phyloP scores from a whole-genome alignment of 2,797 vertebrate species.

The Rhyacichthys aspro region DNA sequence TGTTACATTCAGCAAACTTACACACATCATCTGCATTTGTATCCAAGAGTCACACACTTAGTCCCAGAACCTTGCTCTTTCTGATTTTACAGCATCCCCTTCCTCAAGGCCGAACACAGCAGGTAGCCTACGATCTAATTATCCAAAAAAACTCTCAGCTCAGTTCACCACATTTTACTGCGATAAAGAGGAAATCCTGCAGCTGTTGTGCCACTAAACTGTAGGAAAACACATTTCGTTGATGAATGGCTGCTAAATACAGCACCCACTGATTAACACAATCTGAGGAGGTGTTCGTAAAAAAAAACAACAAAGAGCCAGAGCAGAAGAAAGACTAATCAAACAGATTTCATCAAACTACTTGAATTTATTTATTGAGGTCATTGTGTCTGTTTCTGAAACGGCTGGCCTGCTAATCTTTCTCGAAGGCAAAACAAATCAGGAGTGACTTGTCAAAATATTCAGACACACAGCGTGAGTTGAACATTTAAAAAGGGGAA shows the following conservation, averaged over 20 bases:
- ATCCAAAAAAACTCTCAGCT: constrained; percentile 44
- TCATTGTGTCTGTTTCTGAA: constrained; percentile 39
- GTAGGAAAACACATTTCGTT: constrained; percentile 38
- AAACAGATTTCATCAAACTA: constrained; percentile 51
- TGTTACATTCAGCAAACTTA: not conserved
- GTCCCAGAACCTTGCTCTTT: constrained; percentile 21
- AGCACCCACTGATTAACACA: constrained; percentile 41
- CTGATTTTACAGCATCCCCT: constrained; percentile 34
- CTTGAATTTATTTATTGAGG: constrained; percentile 48
- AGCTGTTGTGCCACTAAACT: constrained; percentile 41
- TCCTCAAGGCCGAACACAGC: constrained; percentile 58
- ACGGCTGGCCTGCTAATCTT: constrained; percentile 40
- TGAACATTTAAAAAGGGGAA: constrained; percentile 41
- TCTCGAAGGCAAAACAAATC: constrained; percentile 53
- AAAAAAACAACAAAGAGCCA: constrained; percentile 29
- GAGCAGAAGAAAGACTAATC: constrained; percentile 45
- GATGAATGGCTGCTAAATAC: constrained; percentile 53
- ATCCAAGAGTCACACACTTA: not conserved
- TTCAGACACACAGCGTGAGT: constrained; percentile 37
- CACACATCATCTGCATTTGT: not conserved
- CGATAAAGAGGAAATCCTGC: constrained; percentile 37
- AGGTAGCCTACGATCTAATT: constrained; percentile 62
- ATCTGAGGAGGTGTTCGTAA: constrained; percentile 33
- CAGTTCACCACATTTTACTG: constrained; percentile 39
- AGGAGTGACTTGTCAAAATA: constrained; percentile 45